Conservation (phyloP, 1,140 invertebrate genomes). For the Zaprionus ornatus region DNA sequence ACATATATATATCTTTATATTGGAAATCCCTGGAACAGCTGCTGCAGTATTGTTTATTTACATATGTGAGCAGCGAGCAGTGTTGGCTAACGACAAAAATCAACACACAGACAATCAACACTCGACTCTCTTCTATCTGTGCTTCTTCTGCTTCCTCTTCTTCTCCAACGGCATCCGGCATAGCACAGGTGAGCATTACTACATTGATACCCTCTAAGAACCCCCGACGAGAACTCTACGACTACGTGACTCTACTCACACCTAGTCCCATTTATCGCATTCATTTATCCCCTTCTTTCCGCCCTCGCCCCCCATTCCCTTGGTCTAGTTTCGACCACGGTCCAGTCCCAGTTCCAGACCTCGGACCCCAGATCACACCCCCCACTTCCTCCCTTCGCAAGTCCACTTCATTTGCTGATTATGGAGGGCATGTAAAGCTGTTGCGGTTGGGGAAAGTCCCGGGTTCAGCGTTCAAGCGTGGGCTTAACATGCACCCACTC, state of each 20-base stretch:
- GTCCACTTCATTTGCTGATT: neutral
- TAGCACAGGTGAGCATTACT: conserved; percentile 27
- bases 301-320: neutral
- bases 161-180: conserved; percentile 30
- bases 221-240: neutral
- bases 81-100: conserved; percentile 37
- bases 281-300: neutral
- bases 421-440: neutral
- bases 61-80: neutral
- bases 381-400: neutral
- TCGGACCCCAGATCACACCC: neutral
- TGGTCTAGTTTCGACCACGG: neutral
- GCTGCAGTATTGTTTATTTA: conserved; percentile 13
- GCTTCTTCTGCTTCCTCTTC: conserved; percentile 6
- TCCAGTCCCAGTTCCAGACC: neutral
- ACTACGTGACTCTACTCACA: conserved; percentile 49
- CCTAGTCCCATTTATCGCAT: conserved; percentile 35
- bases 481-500: conserved; percentile 1
- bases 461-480: conserved; percentile 8
- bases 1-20: conserved; percentile 8
- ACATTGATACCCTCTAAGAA: neutral
- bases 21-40: neutral
- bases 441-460: conserved; percentile 37
- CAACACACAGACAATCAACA: conserved; percentile 42
- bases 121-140: conserved; percentile 1